phyloP scores from a whole-genome alignment of 2,888 invertebrate species.

The Erebia aethiops region DNA sequence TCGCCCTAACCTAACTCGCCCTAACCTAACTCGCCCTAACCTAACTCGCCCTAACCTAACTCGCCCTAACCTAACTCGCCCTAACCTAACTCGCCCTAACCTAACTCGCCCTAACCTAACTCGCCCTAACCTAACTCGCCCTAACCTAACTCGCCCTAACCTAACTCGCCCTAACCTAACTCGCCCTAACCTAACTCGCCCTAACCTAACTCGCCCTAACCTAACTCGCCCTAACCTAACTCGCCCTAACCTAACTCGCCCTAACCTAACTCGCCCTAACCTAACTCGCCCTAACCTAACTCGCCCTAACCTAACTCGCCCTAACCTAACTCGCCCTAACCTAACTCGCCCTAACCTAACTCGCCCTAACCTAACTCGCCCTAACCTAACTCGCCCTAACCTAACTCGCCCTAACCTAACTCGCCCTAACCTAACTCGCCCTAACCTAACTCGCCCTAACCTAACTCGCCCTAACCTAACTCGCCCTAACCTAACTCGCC shows the following conservation, averaged over 20 bases:
- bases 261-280: neutral
- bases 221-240: conserved; percentile 24
- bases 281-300: conserved; percentile 30
- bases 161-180: conserved; percentile 25
- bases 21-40: conserved; percentile 37
- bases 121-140: neutral
- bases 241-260: neutral
- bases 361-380: no score
- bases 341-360: no score
- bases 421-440: no score
- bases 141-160: conserved; percentile 34
- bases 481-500: no score
- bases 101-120: conserved; percentile 23
- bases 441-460: no score
- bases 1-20: conserved; percentile 16
- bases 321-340: conserved; percentile 29
- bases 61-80: conserved; percentile 4
- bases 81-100: conserved; percentile 34
- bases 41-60: conserved; percentile 24
- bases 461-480: no score
- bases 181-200: conserved; percentile 1
- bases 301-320: conserved; percentile 24
- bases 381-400: no score
- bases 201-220: conserved; percentile 35
- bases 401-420: no score